Conservation (phyloP, 2,113 vertebrate genomes). For the Suncus etruscus region DNA sequence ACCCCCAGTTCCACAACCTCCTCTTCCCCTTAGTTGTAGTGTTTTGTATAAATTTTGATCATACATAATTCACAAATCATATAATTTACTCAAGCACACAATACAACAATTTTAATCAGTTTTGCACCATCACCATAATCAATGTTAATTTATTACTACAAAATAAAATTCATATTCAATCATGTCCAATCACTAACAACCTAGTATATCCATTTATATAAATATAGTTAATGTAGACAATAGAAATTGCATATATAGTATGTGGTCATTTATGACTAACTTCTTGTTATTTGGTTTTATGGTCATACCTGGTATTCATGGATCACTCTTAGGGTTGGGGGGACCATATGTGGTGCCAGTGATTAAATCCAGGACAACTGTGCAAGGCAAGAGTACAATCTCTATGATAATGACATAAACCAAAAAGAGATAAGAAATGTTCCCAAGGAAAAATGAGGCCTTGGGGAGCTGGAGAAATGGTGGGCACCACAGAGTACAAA, state of each 20-base stretch:
- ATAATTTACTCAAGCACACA: conserved; percentile 2
- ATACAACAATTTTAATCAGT: conserved; percentile 1
- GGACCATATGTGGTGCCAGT: no score
- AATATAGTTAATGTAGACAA: conserved; percentile 20
- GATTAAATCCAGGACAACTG: no score
- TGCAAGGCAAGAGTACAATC: no score
- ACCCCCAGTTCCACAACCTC: background rate
- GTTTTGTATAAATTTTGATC: background rate
- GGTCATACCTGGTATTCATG: no score
- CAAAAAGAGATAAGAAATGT: no score
- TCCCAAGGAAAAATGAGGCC: no score
- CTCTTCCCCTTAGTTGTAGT: background rate
- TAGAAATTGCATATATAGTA: background rate
- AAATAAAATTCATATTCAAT: background rate
- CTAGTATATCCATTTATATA: background rate
- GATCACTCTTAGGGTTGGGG: no score
- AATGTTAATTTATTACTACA: background rate
- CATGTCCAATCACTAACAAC: background rate
- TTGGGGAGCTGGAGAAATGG: no score
- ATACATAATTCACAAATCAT: conserved; percentile 8
- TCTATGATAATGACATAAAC: no score
- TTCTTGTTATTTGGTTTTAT: no score
- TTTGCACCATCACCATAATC: background rate
- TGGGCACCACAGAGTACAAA: no score
- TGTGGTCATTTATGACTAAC: background rate